Percentiles rank a stretch among this genome's conserved stretches.
Evolutionary conservation across 2,113 vertebrate genomes (phyloP).

Genomic region (Catharus fuscescens): DNA sequence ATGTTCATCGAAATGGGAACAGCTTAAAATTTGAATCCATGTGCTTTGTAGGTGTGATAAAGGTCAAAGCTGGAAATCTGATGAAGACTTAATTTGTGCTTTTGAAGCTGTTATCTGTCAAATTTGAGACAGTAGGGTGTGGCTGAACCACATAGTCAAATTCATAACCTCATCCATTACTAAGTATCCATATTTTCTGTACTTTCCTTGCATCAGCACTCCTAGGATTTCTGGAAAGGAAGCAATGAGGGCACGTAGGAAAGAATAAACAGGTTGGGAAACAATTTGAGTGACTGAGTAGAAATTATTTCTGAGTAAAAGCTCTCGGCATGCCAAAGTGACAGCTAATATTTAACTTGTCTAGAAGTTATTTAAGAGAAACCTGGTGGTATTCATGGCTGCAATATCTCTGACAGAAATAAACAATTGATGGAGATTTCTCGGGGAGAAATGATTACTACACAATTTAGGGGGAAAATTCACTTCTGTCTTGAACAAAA

Average conservation of each 20-base stretch:
- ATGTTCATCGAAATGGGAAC: neutral
- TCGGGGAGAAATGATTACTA: neutral
- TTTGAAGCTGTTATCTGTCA: neutral
- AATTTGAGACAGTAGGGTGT: neutral
- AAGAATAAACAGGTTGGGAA: neutral
- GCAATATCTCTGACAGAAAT: neutral
- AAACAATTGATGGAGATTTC: neutral
- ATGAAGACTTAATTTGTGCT: neutral
- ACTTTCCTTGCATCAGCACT: neutral
- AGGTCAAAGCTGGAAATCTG: neutral
- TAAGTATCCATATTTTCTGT: neutral
- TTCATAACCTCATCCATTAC: neutral
- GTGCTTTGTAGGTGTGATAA: neutral
- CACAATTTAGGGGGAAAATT: neutral
- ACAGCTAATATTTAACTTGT: neutral
- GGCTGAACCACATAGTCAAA: neutral
- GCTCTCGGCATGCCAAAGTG: neutral
- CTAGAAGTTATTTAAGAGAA: neutral
- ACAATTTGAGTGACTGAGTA: neutral
- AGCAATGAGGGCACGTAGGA: fast-evolving
- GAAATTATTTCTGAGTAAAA: neutral
- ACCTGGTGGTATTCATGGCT: neutral
- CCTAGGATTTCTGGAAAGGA: neutral
- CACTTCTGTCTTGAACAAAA: neutral
- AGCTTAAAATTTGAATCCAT: neutral